Conservation (phyloP, 2,113 vertebrate genomes). For the Bos javanicus region DNA sequence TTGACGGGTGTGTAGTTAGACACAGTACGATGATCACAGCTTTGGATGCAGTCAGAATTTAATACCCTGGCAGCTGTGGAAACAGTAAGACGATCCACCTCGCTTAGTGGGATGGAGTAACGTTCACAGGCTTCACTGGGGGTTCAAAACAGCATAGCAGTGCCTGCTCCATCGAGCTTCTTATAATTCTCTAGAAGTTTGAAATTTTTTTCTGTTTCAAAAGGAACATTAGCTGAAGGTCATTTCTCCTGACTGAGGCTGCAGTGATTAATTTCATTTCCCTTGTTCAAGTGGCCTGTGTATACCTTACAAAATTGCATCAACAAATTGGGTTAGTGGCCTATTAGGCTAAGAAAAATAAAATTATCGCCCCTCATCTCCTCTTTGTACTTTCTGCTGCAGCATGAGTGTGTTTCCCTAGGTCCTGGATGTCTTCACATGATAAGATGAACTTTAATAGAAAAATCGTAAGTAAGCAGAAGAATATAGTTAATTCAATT, state of each 20-base stretch:
- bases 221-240: constrained; percentile 54
- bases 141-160: constrained; percentile 51
- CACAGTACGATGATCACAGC: constrained; percentile 77
- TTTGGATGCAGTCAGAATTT: constrained; percentile 80
- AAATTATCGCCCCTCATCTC: background rate
- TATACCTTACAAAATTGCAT: constrained; percentile 50
- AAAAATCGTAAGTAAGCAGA: constrained; percentile 24
- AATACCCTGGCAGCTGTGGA: constrained; percentile 85
- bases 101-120: constrained; percentile 70
- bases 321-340: constrained; percentile 53
- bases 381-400: background rate
- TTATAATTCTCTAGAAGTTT: constrained; percentile 49
- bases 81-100: constrained; percentile 86
- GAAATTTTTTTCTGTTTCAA: background rate
- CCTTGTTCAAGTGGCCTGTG: constrained; percentile 21
- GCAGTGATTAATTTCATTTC: constrained; percentile 60
- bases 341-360: constrained; percentile 58
- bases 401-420: background rate
- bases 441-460: constrained; percentile 35
- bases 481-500: background rate
- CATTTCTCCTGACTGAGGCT: constrained; percentile 39
- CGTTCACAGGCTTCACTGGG: constrained; percentile 66
- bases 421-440: background rate
- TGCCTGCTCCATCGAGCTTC: background rate
- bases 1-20: constrained; percentile 77